phyloP scores from a whole-genome alignment of 1,140 invertebrate genomes.

The Thaumetopoea pityocampa region DNA sequence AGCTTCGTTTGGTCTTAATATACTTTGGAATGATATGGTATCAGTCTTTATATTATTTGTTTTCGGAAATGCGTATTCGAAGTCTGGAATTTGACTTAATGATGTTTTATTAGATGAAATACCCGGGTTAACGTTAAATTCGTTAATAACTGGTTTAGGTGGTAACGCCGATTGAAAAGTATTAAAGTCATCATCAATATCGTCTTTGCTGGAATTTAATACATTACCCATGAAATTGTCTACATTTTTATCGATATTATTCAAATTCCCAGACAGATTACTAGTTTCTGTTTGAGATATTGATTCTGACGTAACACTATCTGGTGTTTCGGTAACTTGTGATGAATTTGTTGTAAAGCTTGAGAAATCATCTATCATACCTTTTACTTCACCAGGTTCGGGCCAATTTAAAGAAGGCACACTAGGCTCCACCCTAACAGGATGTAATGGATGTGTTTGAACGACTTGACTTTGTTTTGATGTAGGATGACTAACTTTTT shows the following conservation, averaged over 20 bases:
- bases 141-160: conserved; percentile 1
- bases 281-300: conserved; percentile 1
- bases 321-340: conserved; percentile 2
- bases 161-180: conserved; percentile 64
- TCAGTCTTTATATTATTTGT: conserved; percentile 28
- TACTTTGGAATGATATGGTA: conserved; percentile 28
- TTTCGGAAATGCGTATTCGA: conserved; percentile 22
- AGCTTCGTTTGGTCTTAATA: conserved; percentile 18
- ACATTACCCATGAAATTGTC: conserved; percentile 8
- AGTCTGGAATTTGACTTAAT: conserved; percentile 14
- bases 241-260: conserved; percentile 6
- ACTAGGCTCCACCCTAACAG: conserved; percentile 58
- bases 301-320: conserved; percentile 3
- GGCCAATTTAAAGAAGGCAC: conserved; percentile 72
- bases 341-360: conserved; percentile 49
- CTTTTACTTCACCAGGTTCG: conserved; percentile 67
- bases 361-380: conserved; percentile 63
- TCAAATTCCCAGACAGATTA: not conserved
- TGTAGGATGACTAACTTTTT: conserved; percentile 2
- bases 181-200: conserved; percentile 64
- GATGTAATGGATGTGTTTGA: conserved; percentile 59
- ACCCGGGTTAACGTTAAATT: conserved; percentile 3
- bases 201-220: conserved; percentile 8
- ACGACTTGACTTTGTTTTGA: conserved; percentile 23
- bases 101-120: conserved; percentile 2